phyloP scores from a whole-genome alignment of 2,797 vertebrate genomes.

The Etheostoma nigrum region DNA sequence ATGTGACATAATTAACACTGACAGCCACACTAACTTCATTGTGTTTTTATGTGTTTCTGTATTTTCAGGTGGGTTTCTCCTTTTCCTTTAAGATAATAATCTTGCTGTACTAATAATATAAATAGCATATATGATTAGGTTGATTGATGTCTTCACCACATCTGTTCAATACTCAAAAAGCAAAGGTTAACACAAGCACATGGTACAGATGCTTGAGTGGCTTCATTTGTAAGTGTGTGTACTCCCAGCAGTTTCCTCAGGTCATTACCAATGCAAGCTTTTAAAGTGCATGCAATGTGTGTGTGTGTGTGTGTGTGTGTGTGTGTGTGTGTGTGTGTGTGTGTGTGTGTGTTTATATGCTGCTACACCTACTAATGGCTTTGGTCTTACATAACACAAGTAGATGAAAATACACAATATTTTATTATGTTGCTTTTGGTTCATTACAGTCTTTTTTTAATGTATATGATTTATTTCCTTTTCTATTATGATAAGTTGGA shows the following conservation, averaged over 20 bases:
- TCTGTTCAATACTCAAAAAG: constrained; percentile 63
- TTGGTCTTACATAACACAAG: constrained; percentile 44
- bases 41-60: background rate
- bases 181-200: constrained; percentile 63
- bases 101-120: constrained; percentile 37
- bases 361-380: constrained; percentile 24
- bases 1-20: too few species aligned
- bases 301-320: background rate
- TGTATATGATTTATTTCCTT: background rate
- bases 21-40: background rate
- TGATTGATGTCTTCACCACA: constrained; percentile 40
- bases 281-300: constrained; percentile 49
- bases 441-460: background rate
- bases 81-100: constrained; percentile 6
- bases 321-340: background rate
- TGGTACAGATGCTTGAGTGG: constrained; percentile 69
- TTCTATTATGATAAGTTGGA: background rate
- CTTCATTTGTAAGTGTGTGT: constrained; percentile 60
- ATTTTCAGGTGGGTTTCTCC: constrained; percentile 1
- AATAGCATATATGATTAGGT: constrained; percentile 50
- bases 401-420: constrained; percentile 8
- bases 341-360: constrained; percentile 30
- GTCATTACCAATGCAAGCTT: constrained; percentile 61
- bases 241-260: constrained; percentile 58
- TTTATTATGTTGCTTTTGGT: background rate